Base-by-base conservation (phyloP, 2,888 invertebrate species). In the Agriopis aurantiaria region DNA sequence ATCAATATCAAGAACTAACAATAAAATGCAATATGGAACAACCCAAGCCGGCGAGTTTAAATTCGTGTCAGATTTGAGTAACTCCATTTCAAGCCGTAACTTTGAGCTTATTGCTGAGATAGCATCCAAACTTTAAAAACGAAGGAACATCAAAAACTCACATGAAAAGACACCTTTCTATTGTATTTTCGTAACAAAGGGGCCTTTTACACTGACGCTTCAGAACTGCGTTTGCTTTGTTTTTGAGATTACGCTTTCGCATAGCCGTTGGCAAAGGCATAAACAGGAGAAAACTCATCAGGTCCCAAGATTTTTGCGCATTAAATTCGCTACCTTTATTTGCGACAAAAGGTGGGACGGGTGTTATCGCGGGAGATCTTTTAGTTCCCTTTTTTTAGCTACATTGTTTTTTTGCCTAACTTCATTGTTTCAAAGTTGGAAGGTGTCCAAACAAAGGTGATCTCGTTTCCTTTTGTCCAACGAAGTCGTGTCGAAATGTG, bases 211-310 rank as follows among this genome's bases (percentile, higher is more conserved):
- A 76, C 72, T 78, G 73, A 71, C 65, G 69, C 72, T 74, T 68
- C 75, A 75, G 74, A 78, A 78, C 85, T 78, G 72, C 72, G 71
- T 73, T 75, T 68, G 75, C 83, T 82, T 83, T 84, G 85, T 84
- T 81, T 75, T 77, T 82, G 78, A 86, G 88, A 89, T 88, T 88
- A 88, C 82, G 81, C 78, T 79, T 85, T 86, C 65, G 68, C 71
- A 65, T 65, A 56, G 65, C 70, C 70, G 71, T 61, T 61, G 68
- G 71, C 75, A 70, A 71, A 82, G 82, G 78, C 78, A 82, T 84
- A 84, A 84, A 86, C 80, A 82, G 78, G 72, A 75, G 76, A 75
- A 82, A 75, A 72, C 74, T 84, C 81, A 80, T 86, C 83, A 80
- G 67, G 79, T 75, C 68, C 80, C 81, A 83, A 82, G 84, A 84